Base-by-base conservation (phyloP, 1,140 invertebrate genomes). In the Drosophila bocki region DNA sequence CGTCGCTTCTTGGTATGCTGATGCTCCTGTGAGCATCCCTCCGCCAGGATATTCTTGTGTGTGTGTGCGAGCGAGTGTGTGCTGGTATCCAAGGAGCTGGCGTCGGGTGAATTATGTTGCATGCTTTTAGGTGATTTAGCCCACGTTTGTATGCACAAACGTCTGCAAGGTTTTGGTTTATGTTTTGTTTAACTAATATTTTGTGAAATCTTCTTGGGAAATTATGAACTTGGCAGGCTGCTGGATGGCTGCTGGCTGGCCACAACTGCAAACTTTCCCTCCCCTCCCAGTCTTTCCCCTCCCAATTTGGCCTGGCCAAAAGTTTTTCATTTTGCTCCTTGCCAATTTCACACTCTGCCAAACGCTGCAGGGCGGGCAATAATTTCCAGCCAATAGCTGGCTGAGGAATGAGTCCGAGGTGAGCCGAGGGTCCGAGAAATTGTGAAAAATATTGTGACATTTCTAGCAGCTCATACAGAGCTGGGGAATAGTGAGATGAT, bases 151-250 rank as follows among this genome's bases (percentile, higher is more conserved):
- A 91, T 91, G 86, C 85, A 90, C 74, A 90, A 88, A 88, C 85
- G 84, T 88, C 84, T 88, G 84, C 85, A 84, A 77, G 74, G 80
- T 80, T 88, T 91, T 91, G 82, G 59, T 88, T 88, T 88, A 88
- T 88, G 85, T 90, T 85, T 88, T 88, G 85, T 88, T 88, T 88
- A 88, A 88, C 85, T 90, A 88, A 88, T 88, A 88, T 88, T 85
- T 88, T 88, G 75, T 51, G 78, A 85, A 88, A 88, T 88, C 85
- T 88, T 90, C 74, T 65, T 78, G 26, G 74, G 41, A 71, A 88
- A 87, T 87, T 87, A 87, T 87, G 80, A 84, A 87, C 85, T 87
- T 58, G 47, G 81, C 61, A 72, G 57, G 56, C 54, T 58, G 53
- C 53, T 60, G 29, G 41, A 35, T 56, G 61, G 63, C 15, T 68